These are phyloP conservation scores for Parnassius glacialis DNA, from an alignment of 2,888 invertebrate genomes.

Conservation along the genomic window DNA sequence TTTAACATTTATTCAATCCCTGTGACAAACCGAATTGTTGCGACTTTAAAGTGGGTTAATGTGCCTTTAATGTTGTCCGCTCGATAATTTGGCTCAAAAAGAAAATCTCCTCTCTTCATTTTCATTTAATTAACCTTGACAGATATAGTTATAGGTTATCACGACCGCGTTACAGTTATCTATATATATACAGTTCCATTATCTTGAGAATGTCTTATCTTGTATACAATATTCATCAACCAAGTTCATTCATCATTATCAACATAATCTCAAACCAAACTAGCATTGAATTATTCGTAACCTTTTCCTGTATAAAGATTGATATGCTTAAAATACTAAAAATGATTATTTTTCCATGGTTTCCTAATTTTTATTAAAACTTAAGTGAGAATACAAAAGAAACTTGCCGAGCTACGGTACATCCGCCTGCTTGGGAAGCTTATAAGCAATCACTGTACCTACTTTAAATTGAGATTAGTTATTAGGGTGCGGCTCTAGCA, in stretches of 20 bases:
- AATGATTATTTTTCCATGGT: no score
- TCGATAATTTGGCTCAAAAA: slow-evolving; percentile 54
- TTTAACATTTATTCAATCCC: slow-evolving; percentile 39
- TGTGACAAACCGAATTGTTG: slow-evolving; percentile 59
- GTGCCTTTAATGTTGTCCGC: slow-evolving; percentile 62
- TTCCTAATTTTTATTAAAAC: no score
- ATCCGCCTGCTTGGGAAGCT: slow-evolving; percentile 44
- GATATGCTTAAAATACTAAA: no score
- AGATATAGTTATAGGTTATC: slow-evolving; percentile 35
- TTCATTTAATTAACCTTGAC: slow-evolving; percentile 51
- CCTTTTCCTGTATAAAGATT: neutral
- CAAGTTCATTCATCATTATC: slow-evolving; percentile 30
- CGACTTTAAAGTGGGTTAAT: slow-evolving; percentile 70
- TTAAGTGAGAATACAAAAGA: neutral
- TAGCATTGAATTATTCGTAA: slow-evolving; percentile 34
- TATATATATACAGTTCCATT: slow-evolving; percentile 25
- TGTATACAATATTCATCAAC: neutral
- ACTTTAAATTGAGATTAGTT: slow-evolving; percentile 29
- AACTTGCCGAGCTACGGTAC: slow-evolving; percentile 52
- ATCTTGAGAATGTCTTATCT: slow-evolving; percentile 13
- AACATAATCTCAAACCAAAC: no score
- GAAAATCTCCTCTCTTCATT: slow-evolving; percentile 45
- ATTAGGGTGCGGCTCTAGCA: slow-evolving; percentile 1
- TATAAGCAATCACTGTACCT: slow-evolving; percentile 29
- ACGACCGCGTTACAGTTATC: neutral